Percentiles rank a stretch among this genome's conserved stretches.
phyloP scores from a whole-genome alignment of 2,888 invertebrate genomes.

The Hoplodrina ambigua region DNA sequence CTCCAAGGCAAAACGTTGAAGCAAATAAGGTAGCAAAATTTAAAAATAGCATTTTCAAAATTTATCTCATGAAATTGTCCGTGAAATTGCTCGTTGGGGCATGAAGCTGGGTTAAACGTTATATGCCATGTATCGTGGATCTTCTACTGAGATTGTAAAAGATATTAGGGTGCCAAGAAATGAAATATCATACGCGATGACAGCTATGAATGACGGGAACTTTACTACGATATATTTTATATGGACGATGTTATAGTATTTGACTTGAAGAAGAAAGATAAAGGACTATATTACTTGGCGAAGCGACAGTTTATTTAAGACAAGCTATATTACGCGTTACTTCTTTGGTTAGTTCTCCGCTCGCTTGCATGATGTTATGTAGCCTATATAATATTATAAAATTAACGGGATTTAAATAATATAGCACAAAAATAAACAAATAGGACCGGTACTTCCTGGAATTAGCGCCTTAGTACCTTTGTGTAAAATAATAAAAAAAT shows the following conservation, averaged over 20 bases:
- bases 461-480: no score
- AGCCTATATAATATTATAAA: no score
- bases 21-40: slow-evolving; percentile 65
- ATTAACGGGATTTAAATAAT: no score
- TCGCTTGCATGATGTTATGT: no score
- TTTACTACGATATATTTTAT: slow-evolving; percentile 5
- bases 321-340: no score
- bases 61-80: slow-evolving; percentile 71
- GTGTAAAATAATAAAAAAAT: no score
- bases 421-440: no score
- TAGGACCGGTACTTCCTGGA: no score
- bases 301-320: background rate
- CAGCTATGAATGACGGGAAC: slow-evolving; percentile 32
- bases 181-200: slow-evolving; percentile 42
- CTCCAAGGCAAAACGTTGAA: slow-evolving; percentile 34
- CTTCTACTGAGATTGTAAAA: slow-evolving; percentile 57
- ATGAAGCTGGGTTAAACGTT: slow-evolving; percentile 65
- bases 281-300: slow-evolving; percentile 1
- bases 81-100: slow-evolving; percentile 70
- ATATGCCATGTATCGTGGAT: slow-evolving; percentile 65
- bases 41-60: slow-evolving; percentile 70
- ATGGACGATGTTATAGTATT: background rate
- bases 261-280: background rate
- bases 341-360: background rate
- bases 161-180: slow-evolving; percentile 57